Evolutionary conservation across 2,888 invertebrate species (phyloP).

Genomic region (Fabriciana adippe): DNA sequence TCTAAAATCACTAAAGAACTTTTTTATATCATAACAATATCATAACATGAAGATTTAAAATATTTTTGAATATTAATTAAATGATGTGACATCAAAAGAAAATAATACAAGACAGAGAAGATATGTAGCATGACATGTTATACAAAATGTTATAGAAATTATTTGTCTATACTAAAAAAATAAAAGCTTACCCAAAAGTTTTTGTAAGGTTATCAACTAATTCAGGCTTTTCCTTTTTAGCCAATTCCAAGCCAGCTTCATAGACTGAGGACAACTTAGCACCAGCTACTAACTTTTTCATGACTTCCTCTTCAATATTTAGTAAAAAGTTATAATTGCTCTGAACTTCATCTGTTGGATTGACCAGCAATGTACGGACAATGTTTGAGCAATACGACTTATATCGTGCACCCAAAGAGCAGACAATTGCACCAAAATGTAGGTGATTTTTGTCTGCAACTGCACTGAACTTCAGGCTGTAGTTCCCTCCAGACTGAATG

Average conservation of each 20-base stretch:
- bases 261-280: conserved; percentile 93
- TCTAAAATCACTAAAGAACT: background rate
- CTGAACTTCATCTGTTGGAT: conserved; percentile 91
- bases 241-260: conserved; percentile 89
- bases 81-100: too few relatives aligned
- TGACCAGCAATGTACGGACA: conserved; percentile 96
- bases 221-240: conserved; percentile 93
- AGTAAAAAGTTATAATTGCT: conserved; percentile 96
- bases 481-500: conserved; percentile 99
- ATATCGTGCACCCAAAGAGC: conserved; percentile 96
- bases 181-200: conserved; percentile 88
- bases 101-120: too few relatives aligned
- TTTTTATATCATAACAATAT: too few relatives aligned
- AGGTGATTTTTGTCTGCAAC: conserved; percentile 95
- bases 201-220: conserved; percentile 95
- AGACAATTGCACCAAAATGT: conserved; percentile 98
- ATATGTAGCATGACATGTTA: too few relatives aligned
- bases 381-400: conserved; percentile 99
- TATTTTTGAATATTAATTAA: too few relatives aligned
- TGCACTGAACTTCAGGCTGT: conserved; percentile 98
- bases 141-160: background rate
- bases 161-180: background rate
- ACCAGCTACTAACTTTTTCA: conserved; percentile 91
- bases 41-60: too few relatives aligned
- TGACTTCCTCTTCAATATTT: conserved; percentile 93